A percentile compares a stretch with the other conserved stretches of the same genome.
phyloP scores from a whole-genome alignment of 2,113 vertebrate species.

The Sapajus apella region DNA sequence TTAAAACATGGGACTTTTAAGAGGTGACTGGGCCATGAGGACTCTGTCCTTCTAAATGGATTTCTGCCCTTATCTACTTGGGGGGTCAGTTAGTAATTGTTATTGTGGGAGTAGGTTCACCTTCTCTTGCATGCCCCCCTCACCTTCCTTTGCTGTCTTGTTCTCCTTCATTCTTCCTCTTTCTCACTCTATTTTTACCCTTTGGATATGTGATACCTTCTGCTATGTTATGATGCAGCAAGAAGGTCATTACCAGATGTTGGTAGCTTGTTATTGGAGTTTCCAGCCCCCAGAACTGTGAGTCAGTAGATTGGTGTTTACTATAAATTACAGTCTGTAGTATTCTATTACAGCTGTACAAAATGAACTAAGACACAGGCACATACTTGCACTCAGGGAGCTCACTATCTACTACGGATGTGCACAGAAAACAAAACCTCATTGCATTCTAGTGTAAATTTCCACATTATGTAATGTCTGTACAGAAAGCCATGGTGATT shows the following conservation, averaged over 20 bases:
- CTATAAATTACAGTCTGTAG: not conserved
- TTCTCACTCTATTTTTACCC: not conserved
- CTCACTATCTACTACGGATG: not conserved
- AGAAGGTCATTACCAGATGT: not conserved
- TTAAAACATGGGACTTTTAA: too few species aligned
- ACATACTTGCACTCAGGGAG: rapidly evolving
- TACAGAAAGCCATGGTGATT: not conserved
- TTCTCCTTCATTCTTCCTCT: not conserved
- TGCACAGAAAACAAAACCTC: not conserved
- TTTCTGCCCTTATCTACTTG: not conserved
- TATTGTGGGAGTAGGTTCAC: not conserved
- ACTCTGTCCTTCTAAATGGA: not conserved
- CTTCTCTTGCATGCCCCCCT: rapidly evolving
- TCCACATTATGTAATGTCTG: not conserved
- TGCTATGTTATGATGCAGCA: not conserved
- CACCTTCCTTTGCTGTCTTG: not conserved
- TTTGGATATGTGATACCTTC: not conserved
- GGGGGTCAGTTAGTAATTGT: rapidly evolving
- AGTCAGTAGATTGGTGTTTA: not conserved
- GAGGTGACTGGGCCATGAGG: not conserved
- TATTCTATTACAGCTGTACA: not conserved
- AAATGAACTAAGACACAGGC: not conserved
- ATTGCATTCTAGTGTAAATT: not conserved
- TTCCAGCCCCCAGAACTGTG: not conserved
- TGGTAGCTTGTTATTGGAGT: not conserved